Evolutionary conservation across 2,888 invertebrate species (phyloP).

Genomic region (Andrena bicolor): DNA sequence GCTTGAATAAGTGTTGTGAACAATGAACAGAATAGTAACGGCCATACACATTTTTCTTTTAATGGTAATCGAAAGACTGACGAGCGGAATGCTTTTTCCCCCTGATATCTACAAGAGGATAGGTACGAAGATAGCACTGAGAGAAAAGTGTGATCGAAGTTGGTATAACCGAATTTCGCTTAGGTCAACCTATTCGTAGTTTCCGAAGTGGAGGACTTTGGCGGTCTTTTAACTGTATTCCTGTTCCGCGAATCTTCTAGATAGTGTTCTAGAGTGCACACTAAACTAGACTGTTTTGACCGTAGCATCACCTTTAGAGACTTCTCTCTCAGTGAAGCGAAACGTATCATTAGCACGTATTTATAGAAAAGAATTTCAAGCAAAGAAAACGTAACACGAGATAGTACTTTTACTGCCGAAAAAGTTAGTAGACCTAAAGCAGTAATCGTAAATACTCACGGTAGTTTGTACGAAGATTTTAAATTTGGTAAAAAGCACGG

Average conservation of each 20-base stretch:
- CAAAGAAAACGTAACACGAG: constrained; percentile 40
- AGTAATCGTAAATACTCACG: constrained; percentile 64
- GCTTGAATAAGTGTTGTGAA: constrained; percentile 54
- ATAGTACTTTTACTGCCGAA: constrained; percentile 62
- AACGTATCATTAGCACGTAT: constrained; percentile 45
- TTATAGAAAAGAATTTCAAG: constrained; percentile 41
- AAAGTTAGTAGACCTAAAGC: constrained; percentile 43
- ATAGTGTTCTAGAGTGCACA: constrained; percentile 42
- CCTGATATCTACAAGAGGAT: constrained; percentile 26
- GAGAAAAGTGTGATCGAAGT: constrained; percentile 43
- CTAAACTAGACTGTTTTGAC: constrained; percentile 24
- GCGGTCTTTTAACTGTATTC: constrained; percentile 21
- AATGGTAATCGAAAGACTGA: constrained; percentile 73
- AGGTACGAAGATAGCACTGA: constrained; percentile 51
- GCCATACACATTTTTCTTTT: constrained; percentile 50
- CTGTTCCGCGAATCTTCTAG: constrained; percentile 40
- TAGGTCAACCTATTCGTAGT: constrained; percentile 17
- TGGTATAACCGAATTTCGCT: constrained; percentile 14
- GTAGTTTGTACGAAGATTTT: constrained; percentile 62
- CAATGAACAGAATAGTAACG: constrained; percentile 56
- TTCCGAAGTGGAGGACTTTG: not conserved
- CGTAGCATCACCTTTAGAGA: constrained; percentile 14
- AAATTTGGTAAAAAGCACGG: constrained; percentile 32
- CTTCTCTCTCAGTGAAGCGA: constrained; percentile 60
- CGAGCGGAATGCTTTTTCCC: constrained; percentile 53